Base-by-base conservation (phyloP, 2,888 invertebrate species). In the Epinotia brunnichana region DNA sequence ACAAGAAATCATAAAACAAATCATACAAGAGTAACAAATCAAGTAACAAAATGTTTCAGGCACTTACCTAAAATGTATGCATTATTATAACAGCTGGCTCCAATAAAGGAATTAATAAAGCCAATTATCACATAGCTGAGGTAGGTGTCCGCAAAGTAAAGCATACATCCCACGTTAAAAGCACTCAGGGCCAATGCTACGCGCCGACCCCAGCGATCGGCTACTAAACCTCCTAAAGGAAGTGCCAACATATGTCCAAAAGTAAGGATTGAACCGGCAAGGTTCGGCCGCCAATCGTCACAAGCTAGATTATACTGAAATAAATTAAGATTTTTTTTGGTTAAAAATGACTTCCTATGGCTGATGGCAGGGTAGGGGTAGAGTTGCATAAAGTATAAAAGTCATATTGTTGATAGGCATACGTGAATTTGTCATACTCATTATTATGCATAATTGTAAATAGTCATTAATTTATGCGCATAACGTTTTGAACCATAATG, bases 231-330 rank as follows among this genome's bases (percentile, higher is more conserved):
- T 2, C 19, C 29, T 7, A 72, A 21, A n/a, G 62, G 61, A 11
- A 62, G 17, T 0, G 35, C 54, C 3, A 62, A 17, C 19, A 62
- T 44, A 11, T 9, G 1, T 35, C 72, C 72, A 5, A 72, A 11
- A 9, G 35, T 39, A n/a, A 29, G 19, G 17, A 56, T 17, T 2
- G 68, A 62, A 9, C 68, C 72, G 9, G 67, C 62, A 3, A 62
- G 2, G 4, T 19, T 57, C 53, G 67, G 59, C 3, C 61, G 64
- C 61, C 67, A 68, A 54, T 68, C 62, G 48, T 72, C 72, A 29
- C 72, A 72, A 1, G 61, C 67, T 24, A 72, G n/a, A 2, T 56
- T 56, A 13, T 68, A 68, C 72, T 72, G 62, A 15, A 72, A 72
- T 13, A 5, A n/a, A 57, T n/a, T n/a, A n/a, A n/a, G 29, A 9